phyloP scores from a whole-genome alignment of 2,888 invertebrate species.

The Shargacucullia verbasci region DNA sequence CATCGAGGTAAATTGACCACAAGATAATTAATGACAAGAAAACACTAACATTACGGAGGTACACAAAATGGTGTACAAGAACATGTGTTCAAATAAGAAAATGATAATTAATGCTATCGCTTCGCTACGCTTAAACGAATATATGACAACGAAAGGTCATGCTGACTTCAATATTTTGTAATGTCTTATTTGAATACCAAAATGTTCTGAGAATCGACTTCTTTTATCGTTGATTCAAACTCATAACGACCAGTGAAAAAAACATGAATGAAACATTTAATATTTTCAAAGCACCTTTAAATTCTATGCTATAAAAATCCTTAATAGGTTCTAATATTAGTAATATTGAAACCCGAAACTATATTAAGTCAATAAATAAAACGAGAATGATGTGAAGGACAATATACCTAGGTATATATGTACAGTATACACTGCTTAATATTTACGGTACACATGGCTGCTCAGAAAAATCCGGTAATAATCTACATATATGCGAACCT shows the following conservation, averaged over 20 bases:
- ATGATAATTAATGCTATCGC: neutral
- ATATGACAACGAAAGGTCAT: slow-evolving; percentile 17
- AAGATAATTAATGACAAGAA: too few species aligned
- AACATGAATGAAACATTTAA: too few species aligned
- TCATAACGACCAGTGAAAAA: neutral
- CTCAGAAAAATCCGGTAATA: slow-evolving; percentile 6
- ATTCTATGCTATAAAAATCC: too few species aligned
- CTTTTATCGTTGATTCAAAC: neutral
- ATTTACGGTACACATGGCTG: slow-evolving; percentile 12
- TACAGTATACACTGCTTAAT: too few species aligned
- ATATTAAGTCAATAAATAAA: too few species aligned
- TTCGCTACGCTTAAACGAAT: neutral
- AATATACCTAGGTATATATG: too few species aligned
- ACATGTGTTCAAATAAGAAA: neutral
- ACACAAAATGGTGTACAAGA: neutral
- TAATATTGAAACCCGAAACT: too few species aligned
- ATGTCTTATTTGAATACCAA: slow-evolving; percentile 6
- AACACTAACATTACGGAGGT: neutral
- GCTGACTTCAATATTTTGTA: slow-evolving; percentile 3
- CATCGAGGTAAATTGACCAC: too few species aligned
- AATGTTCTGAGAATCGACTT: slow-evolving; percentile 1
- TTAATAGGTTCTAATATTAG: too few species aligned
- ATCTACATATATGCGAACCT: slow-evolving; percentile 18
- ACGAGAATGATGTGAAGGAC: too few species aligned
- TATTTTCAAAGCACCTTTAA: too few species aligned